phyloP scores from a whole-genome alignment of 2,888 invertebrate species.

The Clusia tigrina region DNA sequence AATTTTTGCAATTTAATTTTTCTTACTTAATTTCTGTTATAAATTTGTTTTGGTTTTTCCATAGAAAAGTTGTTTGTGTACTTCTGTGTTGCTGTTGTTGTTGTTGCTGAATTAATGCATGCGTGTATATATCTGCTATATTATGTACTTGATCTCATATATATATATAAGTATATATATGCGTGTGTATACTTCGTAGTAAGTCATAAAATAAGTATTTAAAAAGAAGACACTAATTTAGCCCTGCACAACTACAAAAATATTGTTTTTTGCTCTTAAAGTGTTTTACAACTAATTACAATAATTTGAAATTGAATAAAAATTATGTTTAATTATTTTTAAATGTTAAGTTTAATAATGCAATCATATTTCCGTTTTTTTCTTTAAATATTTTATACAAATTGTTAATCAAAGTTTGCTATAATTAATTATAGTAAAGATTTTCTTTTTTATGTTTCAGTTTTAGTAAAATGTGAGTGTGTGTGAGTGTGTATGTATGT shows the following conservation, averaged over 20 bases:
- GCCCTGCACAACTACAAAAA: slow-evolving; percentile 23
- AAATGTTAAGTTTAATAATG: slow-evolving; percentile 19
- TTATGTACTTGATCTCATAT: neutral
- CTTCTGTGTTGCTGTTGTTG: neutral
- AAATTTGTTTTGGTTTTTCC: neutral
- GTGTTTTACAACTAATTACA: slow-evolving; percentile 13
- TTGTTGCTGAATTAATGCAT: neutral
- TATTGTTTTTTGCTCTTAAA: slow-evolving; percentile 12
- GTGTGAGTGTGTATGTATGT: too few relatives aligned
- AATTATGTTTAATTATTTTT: slow-evolving; percentile 8
- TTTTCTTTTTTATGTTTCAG: too few relatives aligned
- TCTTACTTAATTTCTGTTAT: neutral
- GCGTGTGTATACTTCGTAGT: neutral
- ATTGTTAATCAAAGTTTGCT: too few relatives aligned
- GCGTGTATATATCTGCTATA: neutral
- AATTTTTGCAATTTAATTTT: neutral
- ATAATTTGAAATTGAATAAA: slow-evolving; percentile 2
- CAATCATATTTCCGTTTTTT: slow-evolving; percentile 1
- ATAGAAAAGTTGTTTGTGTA: neutral
- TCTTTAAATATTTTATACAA: slow-evolving; percentile 3
- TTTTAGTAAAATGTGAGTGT: too few relatives aligned
- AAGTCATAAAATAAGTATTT: neutral
- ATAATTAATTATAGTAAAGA: too few relatives aligned
- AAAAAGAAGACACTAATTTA: slow-evolving; percentile 17
- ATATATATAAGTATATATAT: neutral